These are phyloP conservation scores for Anguilla japonica DNA, from an alignment of 2,113 vertebrate genomes.

Conservation along the genomic window DNA sequence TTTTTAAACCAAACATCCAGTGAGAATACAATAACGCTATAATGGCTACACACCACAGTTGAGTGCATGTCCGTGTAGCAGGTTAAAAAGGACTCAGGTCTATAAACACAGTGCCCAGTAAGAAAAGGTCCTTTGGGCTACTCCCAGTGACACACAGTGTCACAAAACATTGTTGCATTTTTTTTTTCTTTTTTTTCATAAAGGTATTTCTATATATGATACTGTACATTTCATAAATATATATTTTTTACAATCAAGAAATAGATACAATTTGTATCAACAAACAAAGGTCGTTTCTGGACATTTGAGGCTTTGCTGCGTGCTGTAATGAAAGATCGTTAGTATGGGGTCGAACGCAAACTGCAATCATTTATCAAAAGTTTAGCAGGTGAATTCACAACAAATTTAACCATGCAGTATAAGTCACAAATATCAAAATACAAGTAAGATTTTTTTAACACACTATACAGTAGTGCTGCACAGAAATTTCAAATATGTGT, in stretches of 20 bases:
- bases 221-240: slow-evolving; percentile 81
- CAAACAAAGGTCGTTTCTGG: slow-evolving; percentile 98
- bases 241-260: slow-evolving; percentile 92
- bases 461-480: slow-evolving; percentile 26
- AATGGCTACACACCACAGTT: slow-evolving; percentile 71
- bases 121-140: slow-evolving; percentile 83
- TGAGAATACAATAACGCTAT: slow-evolving; percentile 70
- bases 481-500: not conserved
- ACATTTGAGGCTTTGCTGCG: slow-evolving; percentile 91
- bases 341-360: slow-evolving; percentile 5
- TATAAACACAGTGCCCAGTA: slow-evolving; percentile 83
- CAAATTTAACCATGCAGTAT: slow-evolving; percentile 20
- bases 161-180: slow-evolving; percentile 89
- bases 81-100: slow-evolving; percentile 75
- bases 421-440: slow-evolving; percentile 13
- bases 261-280: slow-evolving; percentile 99
- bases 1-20: slow-evolving; percentile 19
- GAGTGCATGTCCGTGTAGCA: slow-evolving; percentile 73
- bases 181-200: slow-evolving; percentile 50
- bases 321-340: slow-evolving; percentile 75
- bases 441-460: slow-evolving; percentile 6
- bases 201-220: slow-evolving; percentile 82
- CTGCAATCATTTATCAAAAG: not conserved
- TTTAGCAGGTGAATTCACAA: not conserved
- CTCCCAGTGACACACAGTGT: slow-evolving; percentile 96